Conservation (phyloP, 2,888 invertebrate genomes). For the Troides aeacus region DNA sequence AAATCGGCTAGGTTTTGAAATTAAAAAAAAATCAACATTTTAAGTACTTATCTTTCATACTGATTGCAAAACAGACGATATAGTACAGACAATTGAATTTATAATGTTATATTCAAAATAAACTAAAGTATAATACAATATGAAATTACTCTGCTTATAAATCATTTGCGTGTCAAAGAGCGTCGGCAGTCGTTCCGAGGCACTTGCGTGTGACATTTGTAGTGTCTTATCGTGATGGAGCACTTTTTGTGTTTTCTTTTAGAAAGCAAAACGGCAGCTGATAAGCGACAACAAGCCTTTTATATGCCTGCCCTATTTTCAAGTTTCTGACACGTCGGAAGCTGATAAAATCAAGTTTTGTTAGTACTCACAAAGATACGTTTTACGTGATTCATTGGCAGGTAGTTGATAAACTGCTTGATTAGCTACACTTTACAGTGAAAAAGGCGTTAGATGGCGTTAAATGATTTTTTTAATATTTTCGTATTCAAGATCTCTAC, state of each 20-base stretch:
- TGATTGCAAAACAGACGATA: too few relatives aligned
- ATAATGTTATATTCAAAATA: too few relatives aligned
- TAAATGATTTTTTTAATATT: too few relatives aligned
- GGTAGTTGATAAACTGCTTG: constrained; percentile 1
- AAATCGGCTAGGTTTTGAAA: too few relatives aligned
- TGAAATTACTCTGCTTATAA: constrained; percentile 5
- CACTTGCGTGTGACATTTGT: constrained; percentile 29
- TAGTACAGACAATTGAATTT: too few relatives aligned
- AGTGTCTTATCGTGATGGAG: constrained; percentile 29
- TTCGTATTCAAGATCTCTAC: too few relatives aligned
- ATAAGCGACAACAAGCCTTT: constrained; percentile 17
- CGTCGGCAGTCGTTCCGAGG: constrained; percentile 6
- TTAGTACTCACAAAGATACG: not conserved
- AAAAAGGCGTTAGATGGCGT: not conserved
- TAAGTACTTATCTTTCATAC: too few relatives aligned
- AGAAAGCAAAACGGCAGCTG: constrained; percentile 24
- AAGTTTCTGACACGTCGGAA: constrained; percentile 17
- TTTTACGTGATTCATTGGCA: constrained; percentile 7
- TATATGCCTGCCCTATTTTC: constrained; percentile 21
- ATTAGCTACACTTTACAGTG: not conserved
- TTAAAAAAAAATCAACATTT: too few relatives aligned
- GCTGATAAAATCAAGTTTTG: constrained; percentile 23
- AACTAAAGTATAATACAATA: not conserved
- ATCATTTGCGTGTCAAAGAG: constrained; percentile 22
- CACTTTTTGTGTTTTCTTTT: constrained; percentile 22